Base-by-base conservation (phyloP, 2,113 vertebrate genomes). In the Ellobius talpinus region DNA sequence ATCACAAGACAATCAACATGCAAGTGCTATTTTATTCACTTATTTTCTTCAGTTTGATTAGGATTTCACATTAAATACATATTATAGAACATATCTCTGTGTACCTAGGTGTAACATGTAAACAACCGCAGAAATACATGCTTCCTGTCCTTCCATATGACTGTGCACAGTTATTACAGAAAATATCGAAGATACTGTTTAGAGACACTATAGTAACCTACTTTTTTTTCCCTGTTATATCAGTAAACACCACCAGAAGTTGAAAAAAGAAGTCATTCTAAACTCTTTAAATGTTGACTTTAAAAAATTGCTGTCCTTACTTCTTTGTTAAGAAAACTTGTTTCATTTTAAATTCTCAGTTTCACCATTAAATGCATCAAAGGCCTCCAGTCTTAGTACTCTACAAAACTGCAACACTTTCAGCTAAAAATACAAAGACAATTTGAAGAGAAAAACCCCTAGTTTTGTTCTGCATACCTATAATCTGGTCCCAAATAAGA, bases 291-390 rank as follows among this genome's bases (percentile, higher is more conserved):
- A 63, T 31, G 17, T 47, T 12, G 19, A 90, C 33, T 79, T 70
- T 55, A 33, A 47, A 50, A 87, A 85, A 63, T 89, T 21, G 58
- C 29, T 68, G 17, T 24, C 16, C 52, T 47, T 50, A 13, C 16
- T 29, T 61, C 61, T 66, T 13, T n/a, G 9, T 5, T 52, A 63
- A 0, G 9, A 78, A 78, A 47, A 55, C 17, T 26, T 58, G 16
- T 78, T 76, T 79, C 55, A 92, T 66, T 89, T n/a, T 42, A 45
- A 94, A 94, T 93, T 95, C 12, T 24, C n/a, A 84, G n/a, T 24
- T 95, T 89, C 33, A 1, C 47, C 16, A 70, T 23, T 70, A 82
- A 68, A 58, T 65, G 3, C 0, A 52, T 72, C 65, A 31, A 89
- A 70, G 4, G 39, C 17, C 19, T 29, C 19, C 0, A 0, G 45